phyloP scores from a whole-genome alignment of 35 echinoderm and acorn worm genomes.

The Ophioderma brevispina region DNA sequence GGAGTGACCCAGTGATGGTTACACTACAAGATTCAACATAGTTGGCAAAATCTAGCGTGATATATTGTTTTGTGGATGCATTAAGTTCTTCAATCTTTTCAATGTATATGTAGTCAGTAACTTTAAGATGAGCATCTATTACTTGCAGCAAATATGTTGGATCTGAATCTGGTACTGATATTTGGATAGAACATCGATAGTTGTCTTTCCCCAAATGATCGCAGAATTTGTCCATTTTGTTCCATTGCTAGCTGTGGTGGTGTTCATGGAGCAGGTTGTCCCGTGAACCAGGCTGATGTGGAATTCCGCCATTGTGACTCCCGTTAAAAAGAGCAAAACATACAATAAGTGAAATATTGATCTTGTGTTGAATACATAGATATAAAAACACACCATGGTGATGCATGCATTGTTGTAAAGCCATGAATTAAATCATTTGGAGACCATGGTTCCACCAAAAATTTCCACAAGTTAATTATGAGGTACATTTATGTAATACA shows the following conservation, averaged over 20 bases:
- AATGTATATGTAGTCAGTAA: not conserved
- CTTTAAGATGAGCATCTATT: not conserved
- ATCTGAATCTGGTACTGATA: not conserved
- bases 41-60: not conserved
- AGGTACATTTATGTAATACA: too few species aligned
- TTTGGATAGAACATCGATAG: not conserved
- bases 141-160: not conserved
- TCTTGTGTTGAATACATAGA: too few species aligned
- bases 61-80: not conserved
- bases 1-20: not conserved
- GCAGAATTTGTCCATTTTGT: not conserved
- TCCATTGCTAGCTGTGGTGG: not conserved
- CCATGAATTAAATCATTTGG: too few species aligned
- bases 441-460: too few species aligned
- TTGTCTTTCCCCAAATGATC: not conserved
- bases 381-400: too few species aligned
- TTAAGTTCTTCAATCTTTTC: not conserved
- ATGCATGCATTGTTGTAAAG: too few species aligned
- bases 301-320: too few species aligned
- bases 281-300: not conserved
- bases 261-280: not conserved
- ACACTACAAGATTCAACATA: not conserved
- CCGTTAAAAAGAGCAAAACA: too few species aligned
- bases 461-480: too few species aligned
- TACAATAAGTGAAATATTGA: too few species aligned